Evolutionary conservation across 2,888 invertebrate genomes (phyloP), one percentile per base, ranked within the genome.

Genomic region (Arenicola marina): DNA sequence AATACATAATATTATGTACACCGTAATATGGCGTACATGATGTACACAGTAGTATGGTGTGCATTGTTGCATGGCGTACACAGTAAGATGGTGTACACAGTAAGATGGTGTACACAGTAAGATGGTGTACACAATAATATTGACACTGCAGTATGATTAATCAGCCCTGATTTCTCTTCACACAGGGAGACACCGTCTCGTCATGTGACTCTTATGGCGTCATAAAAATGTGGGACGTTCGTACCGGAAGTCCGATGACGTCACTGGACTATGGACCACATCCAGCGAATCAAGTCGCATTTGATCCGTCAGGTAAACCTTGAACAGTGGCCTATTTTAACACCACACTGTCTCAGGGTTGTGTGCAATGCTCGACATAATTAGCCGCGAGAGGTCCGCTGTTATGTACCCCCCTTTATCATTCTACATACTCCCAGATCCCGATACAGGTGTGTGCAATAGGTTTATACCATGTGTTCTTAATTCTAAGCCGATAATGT

Each of bases 181-280:
- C 18, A 21, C 67, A 83, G 81, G 83, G 84, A 28, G 82, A 83
- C 70, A 81, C 79, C 2, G 69, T 83, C 28, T 83, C 78, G 4
- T 83, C 83, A 1, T 83, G 82, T 70, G 84, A 84, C 65, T 79
- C 83, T 0, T 80, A 78, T 64, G 84, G 84, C 26, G 71, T 75
- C 2, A 76, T 83, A 2, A 82, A 81, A 64, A 61, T 84, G 21
- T 84, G 83, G 83, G 83, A 84, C 70, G 77, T 83, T 2, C 65
- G 83, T 58, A 77, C 78, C 46, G 76, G 75, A n/a, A 73, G 78
- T 0, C 75, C 79, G 2, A 78, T 82, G 74, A 72, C 76, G 51
- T 76, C 74, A 56, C 67, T 82, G 45, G 80, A 83, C 65, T 73
- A 77, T 48, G 83, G 83, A 34, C 82, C 81, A 32, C 81, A 83